Conservation (phyloP, 2,113 vertebrate genomes). For the Hypomesus transpacificus region DNA sequence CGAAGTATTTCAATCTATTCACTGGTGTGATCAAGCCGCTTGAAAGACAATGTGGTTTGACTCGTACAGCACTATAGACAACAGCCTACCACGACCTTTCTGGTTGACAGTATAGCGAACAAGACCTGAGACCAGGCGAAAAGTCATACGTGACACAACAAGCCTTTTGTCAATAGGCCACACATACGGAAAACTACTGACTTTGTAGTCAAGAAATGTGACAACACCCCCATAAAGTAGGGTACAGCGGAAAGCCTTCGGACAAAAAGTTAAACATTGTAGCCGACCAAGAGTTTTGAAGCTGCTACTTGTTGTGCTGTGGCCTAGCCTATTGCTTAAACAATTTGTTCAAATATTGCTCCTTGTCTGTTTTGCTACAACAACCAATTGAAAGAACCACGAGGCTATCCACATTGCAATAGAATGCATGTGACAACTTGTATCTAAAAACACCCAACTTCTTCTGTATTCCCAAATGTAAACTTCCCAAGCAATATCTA, state of each 20-base stretch:
- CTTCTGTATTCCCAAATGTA: background rate
- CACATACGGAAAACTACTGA: background rate
- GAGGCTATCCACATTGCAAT: too few relatives aligned
- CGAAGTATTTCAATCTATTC: conserved; percentile 4
- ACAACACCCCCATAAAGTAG: background rate
- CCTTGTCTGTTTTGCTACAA: too few relatives aligned
- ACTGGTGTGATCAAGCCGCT: background rate
- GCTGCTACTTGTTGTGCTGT: background rate
- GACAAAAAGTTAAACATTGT: too few relatives aligned
- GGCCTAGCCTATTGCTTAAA: background rate
- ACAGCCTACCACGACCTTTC: background rate
- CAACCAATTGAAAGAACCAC: too few relatives aligned
- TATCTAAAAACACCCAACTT: too few relatives aligned
- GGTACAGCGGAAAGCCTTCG: background rate
- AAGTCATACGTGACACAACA: conserved; percentile 1
- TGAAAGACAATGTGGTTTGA: conserved; percentile 5
- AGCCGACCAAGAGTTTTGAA: too few relatives aligned
- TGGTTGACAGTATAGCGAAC: conserved; percentile 10
- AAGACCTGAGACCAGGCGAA: conserved; percentile 33
- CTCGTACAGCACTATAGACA: background rate
- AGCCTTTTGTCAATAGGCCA: too few relatives aligned
- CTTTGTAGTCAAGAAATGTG: too few relatives aligned
- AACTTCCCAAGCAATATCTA: background rate
- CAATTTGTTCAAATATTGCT: background rate
- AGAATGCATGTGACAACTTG: too few relatives aligned